These are phyloP conservation scores for Marisa cornuarietis DNA, from an alignment of 1,140 invertebrate species.

Conservation along the genomic window DNA sequence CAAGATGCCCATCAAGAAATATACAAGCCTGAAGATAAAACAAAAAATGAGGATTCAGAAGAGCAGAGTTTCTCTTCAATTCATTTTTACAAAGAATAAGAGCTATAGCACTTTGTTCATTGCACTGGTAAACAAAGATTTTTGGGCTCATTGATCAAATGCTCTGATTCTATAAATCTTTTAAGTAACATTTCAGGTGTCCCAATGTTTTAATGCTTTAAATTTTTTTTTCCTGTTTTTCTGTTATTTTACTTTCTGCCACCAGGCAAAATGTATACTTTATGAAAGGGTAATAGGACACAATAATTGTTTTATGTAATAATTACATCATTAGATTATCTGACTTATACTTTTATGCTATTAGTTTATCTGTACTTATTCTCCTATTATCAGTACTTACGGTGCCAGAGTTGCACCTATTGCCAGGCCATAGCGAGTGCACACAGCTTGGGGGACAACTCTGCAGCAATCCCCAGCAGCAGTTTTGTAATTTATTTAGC, in stretches of 20 bases:
- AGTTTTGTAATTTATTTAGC: no score
- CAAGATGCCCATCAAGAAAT: conserved; percentile 58
- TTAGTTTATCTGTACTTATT: not conserved
- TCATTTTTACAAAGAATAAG: no score
- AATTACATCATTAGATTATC: not conserved
- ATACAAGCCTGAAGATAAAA: conserved; percentile 52
- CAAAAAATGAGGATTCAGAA: not conserved
- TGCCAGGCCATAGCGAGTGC: conserved; percentile 61
- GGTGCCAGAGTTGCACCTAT: conserved; percentile 59
- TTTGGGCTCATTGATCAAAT: no score
- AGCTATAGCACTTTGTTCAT: no score
- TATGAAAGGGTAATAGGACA: not conserved
- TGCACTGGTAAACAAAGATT: no score
- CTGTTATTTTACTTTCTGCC: not conserved
- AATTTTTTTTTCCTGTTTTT: not conserved
- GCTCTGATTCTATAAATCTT: no score
- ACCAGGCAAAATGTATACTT: not conserved
- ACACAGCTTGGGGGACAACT: conserved; percentile 61
- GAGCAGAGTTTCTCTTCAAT: not conserved
- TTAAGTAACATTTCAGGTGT: no score
- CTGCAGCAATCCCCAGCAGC: conserved; percentile 33
- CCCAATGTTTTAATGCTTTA: no score
- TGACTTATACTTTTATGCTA: not conserved
- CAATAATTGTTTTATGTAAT: not conserved
- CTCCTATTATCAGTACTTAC: conserved; percentile 41